phyloP scores from a whole-genome alignment of 2,113 vertebrate species.

The Paedocypris sp. region DNA sequence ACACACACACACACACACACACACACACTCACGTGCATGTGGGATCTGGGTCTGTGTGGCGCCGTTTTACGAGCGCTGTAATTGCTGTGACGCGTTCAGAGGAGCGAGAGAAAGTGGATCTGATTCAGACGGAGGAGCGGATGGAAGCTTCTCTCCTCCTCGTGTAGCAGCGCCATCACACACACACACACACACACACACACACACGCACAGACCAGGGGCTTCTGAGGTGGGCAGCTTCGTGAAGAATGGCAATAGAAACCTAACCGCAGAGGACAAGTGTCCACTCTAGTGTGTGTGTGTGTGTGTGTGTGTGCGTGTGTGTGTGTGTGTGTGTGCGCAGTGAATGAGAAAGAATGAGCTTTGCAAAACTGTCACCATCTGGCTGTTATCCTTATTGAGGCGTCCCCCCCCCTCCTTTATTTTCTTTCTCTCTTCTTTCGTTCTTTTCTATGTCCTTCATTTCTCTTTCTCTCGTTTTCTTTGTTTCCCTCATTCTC shows the following conservation, averaged over 20 bases:
- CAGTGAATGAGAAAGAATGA: slow-evolving; percentile 6
- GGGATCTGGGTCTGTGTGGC: slow-evolving; percentile 29
- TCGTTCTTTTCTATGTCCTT: too few species aligned
- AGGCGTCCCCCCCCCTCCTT: background rate
- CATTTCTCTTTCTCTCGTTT: too few species aligned
- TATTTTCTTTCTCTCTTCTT: background rate
- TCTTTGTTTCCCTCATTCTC: too few species aligned
- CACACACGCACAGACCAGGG: too few species aligned
- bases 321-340: slow-evolving; percentile 10
- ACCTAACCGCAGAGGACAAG: slow-evolving; percentile 14
- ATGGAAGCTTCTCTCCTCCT: too few species aligned
- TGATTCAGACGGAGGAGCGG: too few species aligned
- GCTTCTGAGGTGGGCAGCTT: background rate
- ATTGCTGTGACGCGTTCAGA: slow-evolving; percentile 33
- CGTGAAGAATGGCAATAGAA: background rate
- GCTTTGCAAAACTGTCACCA: slow-evolving; percentile 1
- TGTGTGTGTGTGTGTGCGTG: slow-evolving; percentile 11
- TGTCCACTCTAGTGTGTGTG: slow-evolving; percentile 10
- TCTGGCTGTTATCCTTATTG: slow-evolving; percentile 1
- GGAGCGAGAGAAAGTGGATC: too few species aligned
- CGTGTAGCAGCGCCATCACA: slow-evolving; percentile 23
- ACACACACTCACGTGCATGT: slow-evolving; percentile 4
- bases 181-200: too few species aligned
- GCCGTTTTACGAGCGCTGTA: slow-evolving; percentile 39
- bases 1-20: slow-evolving; percentile 22